Percentiles rank a stretch among this genome's conserved stretches.
Evolutionary conservation across 2,888 invertebrate genomes (phyloP).

Genomic region (Apamea epomidion): DNA sequence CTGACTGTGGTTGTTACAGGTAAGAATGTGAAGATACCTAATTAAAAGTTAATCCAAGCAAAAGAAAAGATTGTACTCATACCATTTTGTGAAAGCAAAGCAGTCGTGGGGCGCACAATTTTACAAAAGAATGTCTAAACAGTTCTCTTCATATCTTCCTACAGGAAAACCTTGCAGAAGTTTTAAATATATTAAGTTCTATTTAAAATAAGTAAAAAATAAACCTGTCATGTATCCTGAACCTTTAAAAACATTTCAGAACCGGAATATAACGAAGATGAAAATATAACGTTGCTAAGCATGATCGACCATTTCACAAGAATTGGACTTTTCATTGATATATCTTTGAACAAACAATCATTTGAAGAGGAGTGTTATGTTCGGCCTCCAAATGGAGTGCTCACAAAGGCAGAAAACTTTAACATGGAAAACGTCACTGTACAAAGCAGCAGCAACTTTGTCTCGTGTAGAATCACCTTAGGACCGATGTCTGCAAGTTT

Average conservation of each 20-base stretch:
- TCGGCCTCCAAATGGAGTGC: conserved; percentile 39
- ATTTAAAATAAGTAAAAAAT: not conserved
- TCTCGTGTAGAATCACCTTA: conserved; percentile 66
- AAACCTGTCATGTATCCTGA: not conserved
- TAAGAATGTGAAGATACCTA: conserved; percentile 24
- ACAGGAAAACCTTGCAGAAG: not conserved
- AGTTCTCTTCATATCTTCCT: no score
- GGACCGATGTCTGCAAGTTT: conserved; percentile 58
- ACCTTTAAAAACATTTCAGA: conserved; percentile 16
- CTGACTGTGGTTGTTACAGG: conserved; percentile 29
- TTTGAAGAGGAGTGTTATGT: conserved; percentile 59
- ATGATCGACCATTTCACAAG: conserved; percentile 44
- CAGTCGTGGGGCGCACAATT: not conserved
- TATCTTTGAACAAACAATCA: conserved; percentile 58
- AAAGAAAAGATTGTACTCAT: not conserved
- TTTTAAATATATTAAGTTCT: not conserved
- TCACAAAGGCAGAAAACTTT: conserved; percentile 4
- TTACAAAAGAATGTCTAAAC: not conserved
- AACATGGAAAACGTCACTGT: conserved; percentile 35
- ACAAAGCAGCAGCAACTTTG: conserved; percentile 55
- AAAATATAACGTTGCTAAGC: conserved; percentile 10
- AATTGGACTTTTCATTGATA: conserved; percentile 37
- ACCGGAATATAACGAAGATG: not conserved
- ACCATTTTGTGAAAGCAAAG: no score
- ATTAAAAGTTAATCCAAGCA: not conserved